Evolutionary conservation across 2,888 invertebrate species (phyloP).

Genomic region (Scaptomyza polygonia): DNA sequence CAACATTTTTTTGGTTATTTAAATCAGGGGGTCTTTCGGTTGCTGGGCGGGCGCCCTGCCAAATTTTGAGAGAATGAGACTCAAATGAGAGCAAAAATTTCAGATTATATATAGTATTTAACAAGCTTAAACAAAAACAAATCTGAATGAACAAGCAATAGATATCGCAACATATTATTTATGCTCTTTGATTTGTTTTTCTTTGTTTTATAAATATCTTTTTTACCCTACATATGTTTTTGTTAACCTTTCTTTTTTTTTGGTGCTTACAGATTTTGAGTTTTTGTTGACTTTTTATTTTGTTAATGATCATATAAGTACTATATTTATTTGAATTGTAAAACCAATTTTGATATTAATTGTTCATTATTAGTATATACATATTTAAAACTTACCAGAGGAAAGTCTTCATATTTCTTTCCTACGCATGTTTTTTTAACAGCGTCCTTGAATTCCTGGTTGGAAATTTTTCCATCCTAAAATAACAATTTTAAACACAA

Average conservation of each 20-base stretch:
- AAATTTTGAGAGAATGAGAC: background rate
- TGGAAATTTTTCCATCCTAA: constrained; percentile 92
- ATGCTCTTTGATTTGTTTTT: background rate
- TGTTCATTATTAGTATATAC: background rate
- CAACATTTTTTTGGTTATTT: background rate
- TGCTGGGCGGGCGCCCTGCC: background rate
- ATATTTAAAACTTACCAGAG: constrained; percentile 85
- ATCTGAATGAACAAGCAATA: background rate
- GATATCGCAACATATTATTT: background rate
- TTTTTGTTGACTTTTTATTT: too few species aligned
- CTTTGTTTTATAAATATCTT: background rate
- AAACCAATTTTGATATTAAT: too few species aligned
- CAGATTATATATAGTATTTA: background rate
- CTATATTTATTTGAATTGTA: too few species aligned
- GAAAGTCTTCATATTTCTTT: constrained; percentile 90
- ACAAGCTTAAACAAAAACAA: background rate
- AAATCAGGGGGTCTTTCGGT: background rate
- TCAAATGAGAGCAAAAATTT: background rate
- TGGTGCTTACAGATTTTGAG: too few species aligned
- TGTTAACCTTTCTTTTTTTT: background rate
- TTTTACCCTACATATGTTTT: background rate
- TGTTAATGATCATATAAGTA: too few species aligned
- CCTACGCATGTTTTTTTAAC: constrained; percentile 93
- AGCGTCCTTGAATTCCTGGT: constrained; percentile 92
- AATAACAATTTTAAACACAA: constrained; percentile 10